Base-by-base conservation (phyloP, 2,113 vertebrate genomes). In the Daphoenositta chrysoptera region DNA sequence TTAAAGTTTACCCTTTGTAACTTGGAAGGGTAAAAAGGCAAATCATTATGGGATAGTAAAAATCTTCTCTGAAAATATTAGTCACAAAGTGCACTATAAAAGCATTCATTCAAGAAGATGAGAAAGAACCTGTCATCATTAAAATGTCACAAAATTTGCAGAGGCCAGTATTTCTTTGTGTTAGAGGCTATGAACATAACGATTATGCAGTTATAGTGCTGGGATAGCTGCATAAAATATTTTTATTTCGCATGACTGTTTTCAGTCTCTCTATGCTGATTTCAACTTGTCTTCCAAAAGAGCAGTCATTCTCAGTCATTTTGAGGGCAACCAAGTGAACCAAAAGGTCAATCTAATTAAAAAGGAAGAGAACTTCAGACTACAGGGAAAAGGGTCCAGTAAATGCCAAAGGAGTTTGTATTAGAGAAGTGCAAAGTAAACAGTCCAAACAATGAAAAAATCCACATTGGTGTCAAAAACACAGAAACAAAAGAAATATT, bases 301-400 rank as follows among this genome's bases (percentile, higher is more conserved):
- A 97, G 75, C 60, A 97, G 96, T 96, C 96, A 93, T 95, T 97
- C 92, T 97, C 96, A 96, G 94, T 98, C 97, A 96, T 95, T 97
- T 93, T 97, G 94, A 98, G 97, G 97, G 96, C 94, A 97, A 90
- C 75, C 91, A 96, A 98, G 96, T 96, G 95, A 98, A 97, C 90
- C 54, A 89, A 98, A 98, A 98, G 97, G 98, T 98, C 98, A 98
- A 85, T 96, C 96, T 98, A 98, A 98, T 98, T 98, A 98, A 98
- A 98, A 97, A 95, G 72, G 88, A 91, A 92, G 93, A 97, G 88
- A 98, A 97, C 89, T 96, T 97, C 95, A 97, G 68, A 71, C 77
- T 95, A 78, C 58, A 51, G 84, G 77, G 94, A 93, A 93, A 96
- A 92, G 76, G 90, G 88, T 94, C 69, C 80, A 92, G 86, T 80